Conservation (phyloP, 2,113 vertebrate genomes). For the Lathamus discolor region DNA sequence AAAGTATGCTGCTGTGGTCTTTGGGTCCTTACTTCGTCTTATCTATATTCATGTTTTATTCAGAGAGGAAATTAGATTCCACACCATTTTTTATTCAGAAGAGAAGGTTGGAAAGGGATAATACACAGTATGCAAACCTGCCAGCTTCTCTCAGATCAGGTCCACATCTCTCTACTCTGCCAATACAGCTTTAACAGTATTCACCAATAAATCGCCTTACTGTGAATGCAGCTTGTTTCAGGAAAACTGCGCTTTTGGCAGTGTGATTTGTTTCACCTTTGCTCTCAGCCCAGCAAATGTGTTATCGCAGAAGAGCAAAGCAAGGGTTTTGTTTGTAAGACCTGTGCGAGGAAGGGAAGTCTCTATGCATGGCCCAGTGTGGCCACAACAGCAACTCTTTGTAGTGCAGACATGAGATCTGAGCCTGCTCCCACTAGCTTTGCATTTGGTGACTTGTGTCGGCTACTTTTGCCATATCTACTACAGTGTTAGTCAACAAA, state of each 20-base stretch:
- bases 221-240: not conserved
- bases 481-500: not conserved
- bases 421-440: not conserved
- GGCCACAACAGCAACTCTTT: not conserved
- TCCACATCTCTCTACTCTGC: slow-evolving; percentile 16
- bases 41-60: slow-evolving; percentile 72
- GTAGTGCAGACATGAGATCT: not conserved
- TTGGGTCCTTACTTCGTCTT: slow-evolving; percentile 53
- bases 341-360: not conserved
- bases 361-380: not conserved
- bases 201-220: not conserved
- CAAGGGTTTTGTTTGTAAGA: not conserved
- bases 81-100: slow-evolving; percentile 69
- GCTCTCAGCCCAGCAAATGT: not conserved
- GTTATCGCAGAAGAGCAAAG: not conserved
- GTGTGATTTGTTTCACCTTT: not conserved
- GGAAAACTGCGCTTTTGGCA: not conserved
- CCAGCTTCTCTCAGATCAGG: slow-evolving; percentile 23
- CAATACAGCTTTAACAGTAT: slow-evolving; percentile 6
- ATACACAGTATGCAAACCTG: slow-evolving; percentile 48
- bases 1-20: slow-evolving; percentile 53
- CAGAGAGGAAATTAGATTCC: slow-evolving; percentile 64
- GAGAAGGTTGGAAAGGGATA: slow-evolving; percentile 55
- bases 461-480: not conserved
- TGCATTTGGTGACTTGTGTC: not conserved